Percentiles rank a stretch among this genome's conserved stretches.
phyloP scores from a whole-genome alignment of 2,797 vertebrate genomes.

The Phoebastria nigripes region DNA sequence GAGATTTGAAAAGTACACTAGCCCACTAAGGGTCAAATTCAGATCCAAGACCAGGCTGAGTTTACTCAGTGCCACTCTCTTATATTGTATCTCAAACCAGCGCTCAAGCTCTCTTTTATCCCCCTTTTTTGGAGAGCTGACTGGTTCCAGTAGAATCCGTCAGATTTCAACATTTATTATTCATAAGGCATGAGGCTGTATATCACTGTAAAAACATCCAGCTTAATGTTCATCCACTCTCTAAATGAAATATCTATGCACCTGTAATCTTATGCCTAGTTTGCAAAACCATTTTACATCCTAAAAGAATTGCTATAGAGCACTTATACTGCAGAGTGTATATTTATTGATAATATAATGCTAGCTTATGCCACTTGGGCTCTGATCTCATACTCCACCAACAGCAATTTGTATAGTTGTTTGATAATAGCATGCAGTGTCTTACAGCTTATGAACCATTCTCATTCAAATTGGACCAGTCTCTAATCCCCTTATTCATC shows the following conservation, averaged over 20 bases:
- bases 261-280: background rate
- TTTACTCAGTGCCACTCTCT: background rate
- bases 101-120: background rate
- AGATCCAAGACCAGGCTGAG: background rate
- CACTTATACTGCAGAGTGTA: background rate
- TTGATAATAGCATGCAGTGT: background rate
- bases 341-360: background rate
- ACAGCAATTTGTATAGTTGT: background rate
- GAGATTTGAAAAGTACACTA: background rate
- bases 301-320: background rate
- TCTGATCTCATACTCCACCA: background rate
- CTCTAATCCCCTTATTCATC: background rate
- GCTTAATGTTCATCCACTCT: background rate
- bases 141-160: background rate
- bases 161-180: background rate
- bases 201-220: background rate
- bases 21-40: background rate
- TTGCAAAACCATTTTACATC: background rate
- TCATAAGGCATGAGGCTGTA: background rate
- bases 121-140: background rate
- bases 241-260: background rate
- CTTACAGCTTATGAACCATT: background rate
- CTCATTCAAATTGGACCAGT: background rate
- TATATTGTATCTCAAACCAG: background rate
- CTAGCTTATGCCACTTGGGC: background rate